These are phyloP conservation scores for Lagria hirta DNA, from an alignment of 2,888 invertebrate species.

Conservation along the genomic window DNA sequence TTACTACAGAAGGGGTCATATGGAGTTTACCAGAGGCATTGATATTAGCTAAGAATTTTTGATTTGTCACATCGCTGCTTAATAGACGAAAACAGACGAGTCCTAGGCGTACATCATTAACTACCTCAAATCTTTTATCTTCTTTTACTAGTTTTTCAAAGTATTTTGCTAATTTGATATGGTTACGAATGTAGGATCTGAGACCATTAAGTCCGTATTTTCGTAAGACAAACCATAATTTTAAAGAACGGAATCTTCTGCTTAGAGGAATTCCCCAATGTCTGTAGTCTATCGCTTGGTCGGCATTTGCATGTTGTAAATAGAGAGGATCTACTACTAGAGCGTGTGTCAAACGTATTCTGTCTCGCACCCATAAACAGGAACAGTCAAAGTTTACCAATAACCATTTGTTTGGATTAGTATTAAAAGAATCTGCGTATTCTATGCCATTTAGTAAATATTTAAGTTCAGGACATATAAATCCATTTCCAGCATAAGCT, in stretches of 20 bases:
- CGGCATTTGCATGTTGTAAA: conserved; percentile 76
- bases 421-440: conserved; percentile 82
- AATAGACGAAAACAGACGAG: conserved; percentile 77
- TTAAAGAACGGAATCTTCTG: conserved; percentile 79
- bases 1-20: conserved; percentile 81
- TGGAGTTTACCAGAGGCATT: conserved; percentile 83
- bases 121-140: conserved; percentile 74
- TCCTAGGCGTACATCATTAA: conserved; percentile 74
- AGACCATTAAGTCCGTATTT: conserved; percentile 80
- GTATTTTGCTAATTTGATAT: conserved; percentile 73
- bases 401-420: conserved; percentile 87
- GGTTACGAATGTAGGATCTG: conserved; percentile 82
- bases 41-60: conserved; percentile 73
- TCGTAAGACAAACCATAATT: conserved; percentile 85
- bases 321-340: conserved; percentile 86
- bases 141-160: conserved; percentile 70
- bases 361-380: conserved; percentile 78
- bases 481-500: conserved; percentile 83
- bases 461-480: conserved; percentile 83
- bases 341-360: conserved; percentile 76
- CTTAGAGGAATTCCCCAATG: conserved; percentile 89
- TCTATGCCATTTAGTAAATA: conserved; percentile 65
- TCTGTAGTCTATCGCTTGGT: conserved; percentile 69
- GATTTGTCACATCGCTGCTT: conserved; percentile 69
- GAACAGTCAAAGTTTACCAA: conserved; percentile 85